Evolutionary conservation across 1,140 invertebrate genomes (phyloP), one percentile per base, ranked within the genome.

Genomic region (Sinella curviseta): DNA sequence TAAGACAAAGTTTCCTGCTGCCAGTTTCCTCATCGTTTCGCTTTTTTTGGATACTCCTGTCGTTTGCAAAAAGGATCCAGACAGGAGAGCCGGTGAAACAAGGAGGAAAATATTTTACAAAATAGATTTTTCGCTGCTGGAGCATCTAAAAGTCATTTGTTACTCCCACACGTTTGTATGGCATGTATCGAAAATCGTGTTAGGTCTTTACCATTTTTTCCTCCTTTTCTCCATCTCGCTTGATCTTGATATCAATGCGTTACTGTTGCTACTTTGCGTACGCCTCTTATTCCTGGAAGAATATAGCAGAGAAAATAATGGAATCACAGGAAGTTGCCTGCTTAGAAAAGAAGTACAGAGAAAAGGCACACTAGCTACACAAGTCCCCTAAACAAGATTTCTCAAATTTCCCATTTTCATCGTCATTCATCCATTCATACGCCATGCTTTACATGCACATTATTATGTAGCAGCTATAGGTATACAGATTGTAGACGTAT

Each of bases 151-250:
- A 70, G 65, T 33, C 31, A 70, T 33, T 70, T 33, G 65, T 70
- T 17, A 65, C 65, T n/a, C 30, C 65, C 31, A 70, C 31, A 70
- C n/a, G 12, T 20, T 48, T 12, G 8, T 48, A 20, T 48, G 39
- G 20, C 8, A 48, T 48, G 20, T 8, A 8, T 48, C 20, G 8
- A 48, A 20, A 8, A 48, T 48, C 8, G 8, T 48, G 20, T 48
- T 48, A 12, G 20, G 8, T 20, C 30, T 70, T 70, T 70, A 14
- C 3, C 2, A 24, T 33, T 31, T 33, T 70, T 70, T 30, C 65
- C 30, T 70, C n/a, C 57, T n/a, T n/a, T 33, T 30, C 65, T 70
- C 39, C 39, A 70, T 70, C 65, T 70, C 65, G 31, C 31, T 70
- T 70, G 30, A 70, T 70, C 31, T 70, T 33, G 65, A 70, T 70